These are phyloP conservation scores for Drosophila ficusphila DNA, from an alignment of 1,140 invertebrate genomes.

Conservation along the genomic window DNA sequence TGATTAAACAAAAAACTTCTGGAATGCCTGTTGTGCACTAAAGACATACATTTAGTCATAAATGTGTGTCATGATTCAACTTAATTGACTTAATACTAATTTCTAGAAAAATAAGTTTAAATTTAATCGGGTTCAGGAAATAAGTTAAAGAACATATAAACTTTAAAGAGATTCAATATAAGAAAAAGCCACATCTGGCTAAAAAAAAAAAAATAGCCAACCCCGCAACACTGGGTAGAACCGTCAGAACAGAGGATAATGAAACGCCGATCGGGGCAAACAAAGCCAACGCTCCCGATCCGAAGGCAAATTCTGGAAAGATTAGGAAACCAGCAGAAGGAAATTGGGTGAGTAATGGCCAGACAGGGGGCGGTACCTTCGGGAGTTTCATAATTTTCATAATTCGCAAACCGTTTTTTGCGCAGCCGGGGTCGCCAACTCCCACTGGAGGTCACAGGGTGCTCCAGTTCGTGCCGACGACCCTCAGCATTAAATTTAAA, in stretches of 20 bases:
- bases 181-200: background rate
- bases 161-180: too few relatives aligned
- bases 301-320: background rate
- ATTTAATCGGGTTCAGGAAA: too few relatives aligned
- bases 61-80: too few relatives aligned
- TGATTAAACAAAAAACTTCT: too few relatives aligned
- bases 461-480: background rate
- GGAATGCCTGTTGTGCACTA: too few relatives aligned
- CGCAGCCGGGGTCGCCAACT: background rate
- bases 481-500: background rate
- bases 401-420: background rate
- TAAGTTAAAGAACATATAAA: too few relatives aligned
- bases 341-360: background rate
- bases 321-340: background rate
- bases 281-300: slow-evolving; percentile 8
- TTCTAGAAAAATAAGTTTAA: too few relatives aligned
- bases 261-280: slow-evolving; percentile 22
- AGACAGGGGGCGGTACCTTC: background rate
- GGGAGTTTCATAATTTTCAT: background rate
- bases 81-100: too few relatives aligned
- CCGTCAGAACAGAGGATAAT: slow-evolving; percentile 29
- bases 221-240: background rate
- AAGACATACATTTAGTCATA: too few relatives aligned
- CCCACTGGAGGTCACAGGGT: background rate
- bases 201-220: background rate